Conservation (phyloP, 2,113 vertebrate genomes). For the Ranitomeya imitator region DNA sequence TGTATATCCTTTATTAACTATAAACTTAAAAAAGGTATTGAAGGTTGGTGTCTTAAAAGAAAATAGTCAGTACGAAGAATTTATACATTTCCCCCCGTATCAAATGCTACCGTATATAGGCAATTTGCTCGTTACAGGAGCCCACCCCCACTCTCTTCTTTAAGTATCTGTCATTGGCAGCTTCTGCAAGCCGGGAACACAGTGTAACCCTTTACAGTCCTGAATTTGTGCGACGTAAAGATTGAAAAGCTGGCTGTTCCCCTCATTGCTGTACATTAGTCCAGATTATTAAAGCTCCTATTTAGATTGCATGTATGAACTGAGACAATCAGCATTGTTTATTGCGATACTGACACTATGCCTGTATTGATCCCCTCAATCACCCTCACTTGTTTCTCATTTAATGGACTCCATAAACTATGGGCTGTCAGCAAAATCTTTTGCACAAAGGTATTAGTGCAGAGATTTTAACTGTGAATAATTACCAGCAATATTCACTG, state of each 20-base stretch:
- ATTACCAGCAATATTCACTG: constrained; percentile 6
- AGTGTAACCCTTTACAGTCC: constrained; percentile 21
- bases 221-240: neutral
- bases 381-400: constrained; percentile 9
- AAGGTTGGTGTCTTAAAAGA: too few relatives aligned
- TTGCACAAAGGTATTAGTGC: constrained; percentile 8
- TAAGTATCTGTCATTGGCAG: constrained; percentile 8
- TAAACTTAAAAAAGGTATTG: neutral
- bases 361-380: neutral
- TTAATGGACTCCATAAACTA: constrained; percentile 1
- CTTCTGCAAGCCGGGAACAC: neutral
- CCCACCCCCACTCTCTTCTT: neutral
- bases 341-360: neutral
- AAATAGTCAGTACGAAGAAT: too few relatives aligned
- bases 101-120: neutral
- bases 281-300: neutral
- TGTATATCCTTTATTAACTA: neutral
- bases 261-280: neutral
- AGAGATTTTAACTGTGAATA: constrained; percentile 24
- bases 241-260: neutral
- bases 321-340: neutral
- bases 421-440: constrained; percentile 1
- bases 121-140: neutral
- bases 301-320: neutral
- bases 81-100: too few relatives aligned